Percentiles rank a stretch among this genome's conserved stretches.
Evolutionary conservation across 2,888 invertebrate genomes (phyloP).

Genomic region (Octonoba sinensis): DNA sequence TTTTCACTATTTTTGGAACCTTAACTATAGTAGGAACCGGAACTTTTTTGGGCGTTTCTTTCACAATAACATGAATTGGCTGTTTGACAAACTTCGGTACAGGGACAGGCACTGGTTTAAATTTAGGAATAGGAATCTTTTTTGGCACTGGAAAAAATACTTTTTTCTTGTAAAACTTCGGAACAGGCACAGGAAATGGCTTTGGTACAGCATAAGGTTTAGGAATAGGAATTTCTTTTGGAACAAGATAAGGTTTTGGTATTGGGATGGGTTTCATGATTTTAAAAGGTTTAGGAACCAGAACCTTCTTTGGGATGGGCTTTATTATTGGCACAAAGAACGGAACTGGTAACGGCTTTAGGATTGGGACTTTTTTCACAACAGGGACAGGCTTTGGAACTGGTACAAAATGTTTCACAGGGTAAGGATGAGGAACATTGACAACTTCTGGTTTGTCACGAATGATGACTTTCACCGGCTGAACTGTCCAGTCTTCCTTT

Average conservation of each 20-base stretch:
- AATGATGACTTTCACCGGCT: conserved; percentile 49
- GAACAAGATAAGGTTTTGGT: conserved; percentile 50
- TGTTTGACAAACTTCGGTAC: conserved; percentile 49
- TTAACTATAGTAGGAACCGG: conserved; percentile 27
- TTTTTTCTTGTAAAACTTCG: conserved; percentile 53
- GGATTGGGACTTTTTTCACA: conserved; percentile 49
- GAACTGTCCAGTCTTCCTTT: conserved; percentile 56
- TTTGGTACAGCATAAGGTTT: conserved; percentile 44
- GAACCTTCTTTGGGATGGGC: conserved; percentile 39
- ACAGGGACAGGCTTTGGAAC: conserved; percentile 41
- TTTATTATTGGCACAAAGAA: conserved; percentile 43
- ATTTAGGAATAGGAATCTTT: conserved; percentile 41
- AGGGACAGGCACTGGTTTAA: conserved; percentile 45
- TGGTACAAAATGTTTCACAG: conserved; percentile 39
- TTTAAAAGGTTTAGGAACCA: conserved; percentile 38
- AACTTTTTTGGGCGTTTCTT: conserved; percentile 32
- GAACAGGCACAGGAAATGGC: conserved; percentile 53
- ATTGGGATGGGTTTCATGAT: conserved; percentile 48
- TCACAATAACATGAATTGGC: conserved; percentile 42
- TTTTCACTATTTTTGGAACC: conserved; percentile 47
- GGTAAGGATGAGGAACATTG: conserved; percentile 42
- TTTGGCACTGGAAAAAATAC: conserved; percentile 43
- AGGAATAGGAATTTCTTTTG: conserved; percentile 40
- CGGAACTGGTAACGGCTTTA: conserved; percentile 56
- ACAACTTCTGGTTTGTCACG: conserved; percentile 52